Evolutionary conservation across 2,888 invertebrate genomes (phyloP).

Genomic region (Hecatera dysodea): DNA sequence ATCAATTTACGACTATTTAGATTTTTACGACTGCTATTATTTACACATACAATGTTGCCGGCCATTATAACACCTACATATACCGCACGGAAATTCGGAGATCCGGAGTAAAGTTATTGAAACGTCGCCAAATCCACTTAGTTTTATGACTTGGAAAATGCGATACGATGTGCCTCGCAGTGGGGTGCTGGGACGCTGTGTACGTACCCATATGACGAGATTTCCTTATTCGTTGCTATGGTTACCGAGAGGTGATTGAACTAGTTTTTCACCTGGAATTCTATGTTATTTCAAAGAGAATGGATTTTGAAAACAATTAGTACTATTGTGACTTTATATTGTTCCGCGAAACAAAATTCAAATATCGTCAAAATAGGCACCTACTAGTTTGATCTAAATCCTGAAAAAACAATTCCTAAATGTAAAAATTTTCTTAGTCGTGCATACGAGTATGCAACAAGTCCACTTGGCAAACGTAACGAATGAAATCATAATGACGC

Average conservation of each 20-base stretch:
- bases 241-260: slow-evolving; percentile 58
- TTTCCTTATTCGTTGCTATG: slow-evolving; percentile 67
- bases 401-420: neutral
- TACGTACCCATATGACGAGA: slow-evolving; percentile 57
- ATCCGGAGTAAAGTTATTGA: slow-evolving; percentile 82
- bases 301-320: neutral
- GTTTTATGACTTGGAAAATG: slow-evolving; percentile 88
- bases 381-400: neutral
- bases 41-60: slow-evolving; percentile 53
- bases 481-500: no score
- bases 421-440: neutral
- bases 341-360: neutral
- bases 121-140: slow-evolving; percentile 88
- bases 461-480: no score
- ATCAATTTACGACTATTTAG: slow-evolving; percentile 56
- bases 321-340: neutral
- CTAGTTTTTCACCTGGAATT: slow-evolving; percentile 44
- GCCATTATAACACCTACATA: slow-evolving; percentile 65
- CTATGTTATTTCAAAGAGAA: slow-evolving; percentile 15
- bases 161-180: slow-evolving; percentile 74
- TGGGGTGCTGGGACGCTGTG: slow-evolving; percentile 55
- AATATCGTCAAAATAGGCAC: neutral
- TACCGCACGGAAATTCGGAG: slow-evolving; percentile 65
- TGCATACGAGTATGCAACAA: neutral
- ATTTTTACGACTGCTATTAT: slow-evolving; percentile 63